These are phyloP conservation scores for Orycteropus afer DNA, from an alignment of 2,113 vertebrate genomes.

Conservation along the genomic window DNA sequence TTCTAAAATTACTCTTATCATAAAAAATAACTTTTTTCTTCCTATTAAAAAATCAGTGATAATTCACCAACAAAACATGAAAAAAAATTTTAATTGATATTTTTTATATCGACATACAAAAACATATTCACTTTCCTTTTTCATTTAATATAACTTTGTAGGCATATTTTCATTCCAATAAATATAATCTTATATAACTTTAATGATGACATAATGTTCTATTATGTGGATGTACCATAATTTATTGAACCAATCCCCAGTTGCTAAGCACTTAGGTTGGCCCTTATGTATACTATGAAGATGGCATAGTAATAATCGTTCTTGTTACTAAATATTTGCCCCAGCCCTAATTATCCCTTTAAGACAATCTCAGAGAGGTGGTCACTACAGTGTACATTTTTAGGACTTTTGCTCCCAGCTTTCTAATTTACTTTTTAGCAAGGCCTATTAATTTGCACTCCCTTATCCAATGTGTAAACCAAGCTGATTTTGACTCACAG, in stretches of 20 bases:
- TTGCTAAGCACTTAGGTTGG: not conserved
- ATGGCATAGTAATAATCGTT: not conserved
- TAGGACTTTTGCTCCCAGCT: not conserved
- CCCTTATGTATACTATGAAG: slow-evolving; percentile 11
- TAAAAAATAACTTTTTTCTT: not conserved
- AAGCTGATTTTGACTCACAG: too few relatives aligned
- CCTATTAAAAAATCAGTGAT: not conserved
- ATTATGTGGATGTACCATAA: not conserved
- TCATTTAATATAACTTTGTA: not conserved
- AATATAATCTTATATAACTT: not conserved
- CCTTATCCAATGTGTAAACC: not conserved
- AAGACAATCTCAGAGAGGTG: not conserved
- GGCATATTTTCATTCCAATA: slow-evolving; percentile 23
- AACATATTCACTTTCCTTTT: not conserved
- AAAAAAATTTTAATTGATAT: too few relatives aligned
- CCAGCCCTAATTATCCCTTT: not conserved
- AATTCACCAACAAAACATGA: not conserved
- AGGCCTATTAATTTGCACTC: not conserved
- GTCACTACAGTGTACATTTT: not conserved
- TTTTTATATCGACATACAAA: not conserved
- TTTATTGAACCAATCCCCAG: not conserved
- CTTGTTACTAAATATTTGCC: not conserved
- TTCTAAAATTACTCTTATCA: not conserved
- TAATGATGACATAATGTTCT: slow-evolving; percentile 1
- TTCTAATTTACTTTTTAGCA: not conserved